These are phyloP conservation scores for Oryzias woworae DNA, from an alignment of 2,113 vertebrate species.

Conservation along the genomic window DNA sequence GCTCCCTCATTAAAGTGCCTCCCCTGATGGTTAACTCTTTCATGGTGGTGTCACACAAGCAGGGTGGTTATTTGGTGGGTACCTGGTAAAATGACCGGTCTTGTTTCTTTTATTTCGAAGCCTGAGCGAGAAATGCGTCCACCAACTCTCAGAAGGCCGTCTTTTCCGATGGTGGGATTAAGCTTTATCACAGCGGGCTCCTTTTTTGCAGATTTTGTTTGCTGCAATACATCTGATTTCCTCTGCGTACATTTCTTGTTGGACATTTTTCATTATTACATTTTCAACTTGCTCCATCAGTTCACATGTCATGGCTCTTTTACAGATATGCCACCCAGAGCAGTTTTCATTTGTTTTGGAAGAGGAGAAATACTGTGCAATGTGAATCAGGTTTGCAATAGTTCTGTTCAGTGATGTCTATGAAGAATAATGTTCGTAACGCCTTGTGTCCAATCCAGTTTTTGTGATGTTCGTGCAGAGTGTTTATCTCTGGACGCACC, in stretches of 20 bases:
- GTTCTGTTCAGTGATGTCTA: not conserved
- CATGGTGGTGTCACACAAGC: not conserved
- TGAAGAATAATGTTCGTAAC: not conserved
- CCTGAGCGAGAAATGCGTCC: not conserved
- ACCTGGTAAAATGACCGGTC: constrained; percentile 1
- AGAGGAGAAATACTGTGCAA: not conserved
- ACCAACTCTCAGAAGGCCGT: constrained; percentile 1
- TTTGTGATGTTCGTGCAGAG: not conserved
- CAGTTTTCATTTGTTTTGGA: not conserved
- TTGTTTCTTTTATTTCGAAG: not conserved
- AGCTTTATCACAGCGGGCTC: constrained; percentile 7
- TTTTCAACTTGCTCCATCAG: constrained; percentile 1
- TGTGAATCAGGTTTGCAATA: not conserved
- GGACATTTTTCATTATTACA: constrained; percentile 22
- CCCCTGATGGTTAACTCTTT: not conserved
- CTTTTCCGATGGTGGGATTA: not conserved
- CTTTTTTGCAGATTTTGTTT: not conserved
- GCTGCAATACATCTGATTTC: constrained; percentile 5
- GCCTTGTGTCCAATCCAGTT: not conserved
- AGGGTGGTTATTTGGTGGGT: not conserved
- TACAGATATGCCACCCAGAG: not conserved
- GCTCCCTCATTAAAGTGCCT: not conserved
- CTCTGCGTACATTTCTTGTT: constrained; percentile 14
- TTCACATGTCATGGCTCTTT: not conserved
- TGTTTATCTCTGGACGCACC: not conserved